Evolutionary conservation across 92 coral and sea anemone genomes (phyloP), one percentile per base, ranked within the genome.

Genomic region (Parazoanthus darwini): DNA sequence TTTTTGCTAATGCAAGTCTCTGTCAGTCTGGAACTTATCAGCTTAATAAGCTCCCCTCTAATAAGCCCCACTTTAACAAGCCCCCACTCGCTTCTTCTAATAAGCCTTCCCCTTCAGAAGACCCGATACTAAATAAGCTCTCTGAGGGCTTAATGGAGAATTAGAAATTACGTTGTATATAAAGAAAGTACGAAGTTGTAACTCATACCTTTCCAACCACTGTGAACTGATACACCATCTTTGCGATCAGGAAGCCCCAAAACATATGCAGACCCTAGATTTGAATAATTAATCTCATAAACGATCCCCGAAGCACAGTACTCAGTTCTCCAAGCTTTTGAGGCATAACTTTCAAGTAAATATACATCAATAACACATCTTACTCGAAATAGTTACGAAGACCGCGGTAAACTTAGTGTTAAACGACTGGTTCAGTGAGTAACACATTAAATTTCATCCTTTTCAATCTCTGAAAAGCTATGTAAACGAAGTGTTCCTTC

Each of bases 171-270:
- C 74, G 74, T 35, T 68, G 3, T 68, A 68, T n/a, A 11, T 6
- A 29, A 3, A 35, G 3, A 39, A 26, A 36, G 8, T 11, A 26
- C 9, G 8, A 29, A 36, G 38, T 7, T 15, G 78, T 7, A 25
- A 79, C 25, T 48, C 82, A 46, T 23, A 79, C 82, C 82, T 79
- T 79, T 10, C 82, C 82, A 23, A 79, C 67, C 16, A 79, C 82
- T 48, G 67, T 79, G 65, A 79, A 79, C 23, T 79, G 82, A 33
- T 79, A 79, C 6, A 79, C 82, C 82, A 79, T 79, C 82, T 79
- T 79, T n/a, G 66, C 82, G 10, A 79, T 79, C 82, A 79, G 59
- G 65, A 79, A 79, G 65, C 82, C 82, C 82, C 82, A 79, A 50
- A 79, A 79, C 11, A 79, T 16, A 26, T 79, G 82, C 66, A 79